Percentiles rank a stretch among this genome's conserved stretches.
phyloP scores from a whole-genome alignment of 2,797 vertebrate genomes.

The Enteromius fasciolatus region DNA sequence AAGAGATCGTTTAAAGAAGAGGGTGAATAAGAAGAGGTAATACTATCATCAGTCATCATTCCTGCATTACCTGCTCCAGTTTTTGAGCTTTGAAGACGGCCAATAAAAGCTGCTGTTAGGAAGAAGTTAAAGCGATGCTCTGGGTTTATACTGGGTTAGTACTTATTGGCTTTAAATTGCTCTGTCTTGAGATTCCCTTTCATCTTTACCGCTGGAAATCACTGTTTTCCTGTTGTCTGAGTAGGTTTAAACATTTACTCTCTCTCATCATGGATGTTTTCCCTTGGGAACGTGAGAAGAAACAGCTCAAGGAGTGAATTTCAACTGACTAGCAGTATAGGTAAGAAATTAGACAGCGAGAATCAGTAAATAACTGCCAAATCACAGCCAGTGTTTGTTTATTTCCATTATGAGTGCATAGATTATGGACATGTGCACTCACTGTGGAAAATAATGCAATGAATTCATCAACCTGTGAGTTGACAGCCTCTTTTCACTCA shows the following conservation, averaged over 20 bases:
- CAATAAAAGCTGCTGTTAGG: conserved; percentile 75
- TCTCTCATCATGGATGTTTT: conserved; percentile 46
- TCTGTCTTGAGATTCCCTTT: conserved; percentile 68
- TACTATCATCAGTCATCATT: conserved; percentile 72
- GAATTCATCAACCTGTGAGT: not conserved
- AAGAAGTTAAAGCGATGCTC: conserved; percentile 76
- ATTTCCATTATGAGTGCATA: not conserved
- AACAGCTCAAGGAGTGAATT: conserved; percentile 63
- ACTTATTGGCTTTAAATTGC: conserved; percentile 75
- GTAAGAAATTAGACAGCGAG: not conserved
- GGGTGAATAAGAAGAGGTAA: conserved; percentile 71
- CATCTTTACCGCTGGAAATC: conserved; percentile 76
- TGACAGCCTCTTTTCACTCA: not conserved
- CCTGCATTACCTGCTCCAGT: conserved; percentile 75
- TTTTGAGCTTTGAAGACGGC: conserved; percentile 75
- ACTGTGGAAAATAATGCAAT: conserved; percentile 3
- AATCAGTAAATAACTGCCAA: conserved; percentile 16
- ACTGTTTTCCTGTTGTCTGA: conserved; percentile 78
- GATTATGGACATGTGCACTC: not conserved
- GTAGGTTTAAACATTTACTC: conserved; percentile 71
- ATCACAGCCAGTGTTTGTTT: not conserved
- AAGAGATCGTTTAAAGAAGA: conserved; percentile 57
- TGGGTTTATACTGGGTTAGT: conserved; percentile 77
- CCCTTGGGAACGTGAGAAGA: conserved; percentile 73
- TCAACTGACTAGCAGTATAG: conserved; percentile 21